Base-by-base conservation (phyloP, 2,797 vertebrate genomes). In the Acanthurus lineatus region DNA sequence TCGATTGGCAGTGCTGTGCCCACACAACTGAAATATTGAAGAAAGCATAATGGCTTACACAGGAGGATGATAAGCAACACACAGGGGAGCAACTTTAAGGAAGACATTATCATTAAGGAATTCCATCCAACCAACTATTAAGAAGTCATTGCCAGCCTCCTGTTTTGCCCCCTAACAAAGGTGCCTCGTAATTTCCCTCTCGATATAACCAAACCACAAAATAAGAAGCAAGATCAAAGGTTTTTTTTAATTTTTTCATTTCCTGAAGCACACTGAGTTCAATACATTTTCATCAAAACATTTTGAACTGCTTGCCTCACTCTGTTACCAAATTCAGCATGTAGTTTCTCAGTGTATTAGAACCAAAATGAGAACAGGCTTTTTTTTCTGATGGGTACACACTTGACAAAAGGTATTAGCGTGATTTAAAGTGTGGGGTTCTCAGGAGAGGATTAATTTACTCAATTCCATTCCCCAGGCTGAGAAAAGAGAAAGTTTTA, bases 401-500 rank as follows among this genome's bases (percentile, higher is more conserved):
- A 79, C 82, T 85, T 81, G 82, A 89, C 69, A 86, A 88, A 89
- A 81, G 72, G 86, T 87, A 88, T 88, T 86, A 84, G 68, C 63
- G 73, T 81, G 84, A 84, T 85, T 86, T 79, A 82, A 86, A 87
- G 84, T 76, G 58, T 77, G 68, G 54, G 48, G 49, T 63, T 84
- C 74, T 85, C 86, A 67, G 53, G 81, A 77, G 76, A 85, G 64
- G 76, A 76, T 85, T 66, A 57, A 86, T 88, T 86, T 79, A 80
- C 82, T 77, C 77, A 68, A 73, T 76, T 86, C 60, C 67, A 79
- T 76, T 76, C 66, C 65, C 80, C 19, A 4, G 67, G 28, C 38
- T 49, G 59, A 58, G 66, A 78, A 83, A 66, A 63, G 47, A 67
- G 28, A 75, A 83, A 48, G 49, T 82, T 83, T 83, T 70, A 77